Evolutionary conservation across 2,113 vertebrate species (phyloP), one percentile per base, ranked within the genome.

Genomic region (Odobenus rosmarus): DNA sequence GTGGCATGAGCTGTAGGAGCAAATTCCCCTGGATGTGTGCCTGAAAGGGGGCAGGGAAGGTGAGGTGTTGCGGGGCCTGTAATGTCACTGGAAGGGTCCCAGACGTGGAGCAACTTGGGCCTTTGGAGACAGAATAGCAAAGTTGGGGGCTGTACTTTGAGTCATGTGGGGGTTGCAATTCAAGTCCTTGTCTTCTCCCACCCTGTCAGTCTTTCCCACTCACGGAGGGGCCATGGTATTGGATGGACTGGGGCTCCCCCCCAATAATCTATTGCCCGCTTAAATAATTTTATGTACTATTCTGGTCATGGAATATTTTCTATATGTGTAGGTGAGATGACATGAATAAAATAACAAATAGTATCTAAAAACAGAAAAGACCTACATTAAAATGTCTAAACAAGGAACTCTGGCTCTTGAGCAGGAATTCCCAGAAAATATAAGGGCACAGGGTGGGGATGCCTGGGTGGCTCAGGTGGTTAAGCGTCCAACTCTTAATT

Each of bases 301-400:
- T 96, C 85, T 95, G 59, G 42, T 72, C n/a, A 88, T 76, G 71
- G 71, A 51, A 13, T 95, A 42, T 94, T 95, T 95, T 88, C 49
- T 79, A 49, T 64, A 76, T 19, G n/a, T 87, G 61, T 53, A 96
- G 39, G 86, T 69, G 67, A 94, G 36, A 57, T 36, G 72, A 39
- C 67, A 64, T 57, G 21, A 97, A 69, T 59, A 96, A 97, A 62
- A 67, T 39, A 89, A 88, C 85, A 93, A 96, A 74, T 69, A 36
- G 19, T 72, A 93, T 83, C 93, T 95, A 80, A 95, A 94, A 96
- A 77, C 82, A 81, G 67, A 74, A 77, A 80, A 62, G 67, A 69
- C 82, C 59, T 79, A 51, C 36, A 77, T 85, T 95, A 53, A 93
- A 72, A 53, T 42, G 5, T 61, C 57, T 89, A 69, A 86, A 67